A percentile compares a stretch with the other conserved stretches of the same genome.
Conservation (phyloP, 2,888 invertebrate genomes). For the Sicus ferrugineus region DNA sequence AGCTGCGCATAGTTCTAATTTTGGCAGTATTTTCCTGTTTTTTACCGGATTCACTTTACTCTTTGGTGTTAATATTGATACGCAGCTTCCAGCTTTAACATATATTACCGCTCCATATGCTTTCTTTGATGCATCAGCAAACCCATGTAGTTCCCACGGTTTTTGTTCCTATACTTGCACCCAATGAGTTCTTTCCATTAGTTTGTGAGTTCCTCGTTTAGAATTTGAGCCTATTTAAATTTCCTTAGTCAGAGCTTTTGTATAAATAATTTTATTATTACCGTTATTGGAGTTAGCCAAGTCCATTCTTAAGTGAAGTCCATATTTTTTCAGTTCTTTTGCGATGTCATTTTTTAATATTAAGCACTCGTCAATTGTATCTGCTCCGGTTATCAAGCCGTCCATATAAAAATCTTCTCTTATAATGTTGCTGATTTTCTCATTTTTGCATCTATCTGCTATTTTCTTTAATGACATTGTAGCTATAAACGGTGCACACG, state of each 20-base stretch:
- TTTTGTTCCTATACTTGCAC: neutral
- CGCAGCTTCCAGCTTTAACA: too few relatives aligned
- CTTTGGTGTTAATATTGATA: too few relatives aligned
- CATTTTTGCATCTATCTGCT: conserved; percentile 35
- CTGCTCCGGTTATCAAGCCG: conserved; percentile 37
- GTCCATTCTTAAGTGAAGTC: conserved; percentile 37
- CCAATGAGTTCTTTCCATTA: conserved; percentile 11
- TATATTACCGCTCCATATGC: too few relatives aligned
- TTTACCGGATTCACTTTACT: conserved; percentile 24
- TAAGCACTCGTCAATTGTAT: conserved; percentile 35
- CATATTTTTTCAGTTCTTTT: conserved; percentile 26
- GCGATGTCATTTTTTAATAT: conserved; percentile 23
- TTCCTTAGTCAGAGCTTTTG: conserved; percentile 25
- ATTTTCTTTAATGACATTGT: conserved; percentile 38
- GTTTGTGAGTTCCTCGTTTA: conserved; percentile 13
- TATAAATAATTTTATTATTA: conserved; percentile 25
- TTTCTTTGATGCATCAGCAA: too few relatives aligned
- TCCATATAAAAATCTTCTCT: conserved; percentile 41
- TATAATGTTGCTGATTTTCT: conserved; percentile 35
- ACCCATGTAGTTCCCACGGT: too few relatives aligned
- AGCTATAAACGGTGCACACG: conserved; percentile 42
- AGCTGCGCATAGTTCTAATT: too few relatives aligned
- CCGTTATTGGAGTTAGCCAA: conserved; percentile 29
- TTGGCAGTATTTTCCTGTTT: too few relatives aligned
- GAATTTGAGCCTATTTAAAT: conserved; percentile 6